phyloP scores from a whole-genome alignment of 2,113 vertebrate species.

The Nerophis lumbriciformis region DNA sequence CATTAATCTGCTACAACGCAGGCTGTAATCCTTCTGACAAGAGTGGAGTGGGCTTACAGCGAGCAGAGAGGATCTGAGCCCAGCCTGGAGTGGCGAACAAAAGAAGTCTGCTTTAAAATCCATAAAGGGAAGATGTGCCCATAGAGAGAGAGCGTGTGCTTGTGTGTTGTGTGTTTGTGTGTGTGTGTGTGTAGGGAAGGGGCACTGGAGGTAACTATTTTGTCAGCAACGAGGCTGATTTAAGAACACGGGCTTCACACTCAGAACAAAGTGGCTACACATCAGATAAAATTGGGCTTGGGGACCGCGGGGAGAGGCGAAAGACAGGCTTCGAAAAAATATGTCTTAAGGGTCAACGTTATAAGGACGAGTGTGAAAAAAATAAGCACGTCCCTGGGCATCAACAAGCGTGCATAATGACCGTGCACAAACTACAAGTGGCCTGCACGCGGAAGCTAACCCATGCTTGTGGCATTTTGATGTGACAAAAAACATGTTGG shows the following conservation, averaged over 20 bases:
- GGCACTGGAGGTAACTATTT: constrained; percentile 55
- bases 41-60: constrained; percentile 60
- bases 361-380: constrained; percentile 15
- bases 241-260: constrained; percentile 32
- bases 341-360: constrained; percentile 56
- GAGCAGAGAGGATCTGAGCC: constrained; percentile 64
- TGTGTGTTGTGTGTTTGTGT: constrained; percentile 12
- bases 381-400: constrained; percentile 50
- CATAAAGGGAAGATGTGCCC: constrained; percentile 38
- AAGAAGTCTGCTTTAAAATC: constrained; percentile 60
- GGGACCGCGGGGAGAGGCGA: constrained; percentile 12
- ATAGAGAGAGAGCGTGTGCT: neutral
- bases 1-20: constrained; percentile 69
- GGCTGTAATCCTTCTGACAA: constrained; percentile 69
- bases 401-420: constrained; percentile 65
- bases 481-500: too few species aligned
- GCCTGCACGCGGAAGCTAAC: constrained; percentile 40
- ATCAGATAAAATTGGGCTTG: constrained; percentile 18
- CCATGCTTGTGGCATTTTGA: neutral
- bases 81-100: constrained; percentile 66
- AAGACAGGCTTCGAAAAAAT: constrained; percentile 43
- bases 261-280: constrained; percentile 21
- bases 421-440: constrained; percentile 50
- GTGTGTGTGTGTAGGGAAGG: constrained; percentile 18
- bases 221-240: constrained; percentile 57